A percentile compares a stretch with the other conserved stretches of the same genome.
phyloP scores from a whole-genome alignment of 2,113 vertebrate species.

The Triplophysa siluroides region DNA sequence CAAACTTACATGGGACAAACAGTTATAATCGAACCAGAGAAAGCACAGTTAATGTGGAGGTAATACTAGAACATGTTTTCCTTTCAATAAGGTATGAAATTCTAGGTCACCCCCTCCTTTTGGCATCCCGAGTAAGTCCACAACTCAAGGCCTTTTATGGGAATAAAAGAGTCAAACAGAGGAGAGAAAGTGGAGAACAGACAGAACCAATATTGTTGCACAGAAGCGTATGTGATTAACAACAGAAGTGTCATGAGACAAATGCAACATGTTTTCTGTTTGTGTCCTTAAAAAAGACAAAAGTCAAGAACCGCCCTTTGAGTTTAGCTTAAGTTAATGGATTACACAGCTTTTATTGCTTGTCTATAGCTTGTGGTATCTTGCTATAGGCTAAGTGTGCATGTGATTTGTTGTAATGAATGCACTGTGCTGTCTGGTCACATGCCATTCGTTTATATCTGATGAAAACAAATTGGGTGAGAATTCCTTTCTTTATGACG shows the following conservation, averaged over 20 bases:
- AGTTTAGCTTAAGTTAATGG: not conserved
- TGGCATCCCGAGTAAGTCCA: slow-evolving; percentile 28
- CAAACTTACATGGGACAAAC: not conserved
- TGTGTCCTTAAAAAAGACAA: not conserved
- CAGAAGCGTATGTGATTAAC: not conserved
- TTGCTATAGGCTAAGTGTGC: not conserved
- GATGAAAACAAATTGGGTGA: not conserved
- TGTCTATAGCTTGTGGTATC: not conserved
- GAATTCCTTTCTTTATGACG: not conserved
- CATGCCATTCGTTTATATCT: slow-evolving; percentile 6
- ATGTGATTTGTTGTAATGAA: not conserved
- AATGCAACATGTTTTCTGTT: not conserved
- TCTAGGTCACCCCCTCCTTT: slow-evolving; percentile 45
- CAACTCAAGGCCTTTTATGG: slow-evolving; percentile 48
- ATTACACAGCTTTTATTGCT: not conserved
- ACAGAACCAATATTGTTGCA: slow-evolving; percentile 16
- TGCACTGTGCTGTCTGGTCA: slow-evolving; percentile 7
- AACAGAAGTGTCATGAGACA: no score
- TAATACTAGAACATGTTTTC: slow-evolving; percentile 13
- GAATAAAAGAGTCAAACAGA: slow-evolving; percentile 13
- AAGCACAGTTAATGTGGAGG: not conserved
- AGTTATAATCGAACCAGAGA: not conserved
- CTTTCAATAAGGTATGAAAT: slow-evolving; percentile 17
- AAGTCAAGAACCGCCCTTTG: not conserved
- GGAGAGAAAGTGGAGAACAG: slow-evolving; percentile 3